phyloP scores from a whole-genome alignment of 2,888 invertebrate species.

The Pachydiplax longipennis region DNA sequence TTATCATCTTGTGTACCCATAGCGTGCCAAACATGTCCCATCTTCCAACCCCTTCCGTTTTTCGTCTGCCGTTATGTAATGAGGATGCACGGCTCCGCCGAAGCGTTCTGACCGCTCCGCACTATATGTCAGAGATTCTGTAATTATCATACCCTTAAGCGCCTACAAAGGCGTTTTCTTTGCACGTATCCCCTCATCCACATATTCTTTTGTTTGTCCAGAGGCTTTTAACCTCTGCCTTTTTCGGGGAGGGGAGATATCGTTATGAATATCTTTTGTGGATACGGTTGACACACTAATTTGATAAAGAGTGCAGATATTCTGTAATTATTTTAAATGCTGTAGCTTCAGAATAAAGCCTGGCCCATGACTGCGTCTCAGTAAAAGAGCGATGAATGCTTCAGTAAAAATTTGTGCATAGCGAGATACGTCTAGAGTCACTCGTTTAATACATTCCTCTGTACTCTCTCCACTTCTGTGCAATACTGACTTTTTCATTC shows the following conservation, averaged over 20 bases:
- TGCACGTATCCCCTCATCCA: background rate
- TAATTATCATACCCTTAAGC: slow-evolving; percentile 2
- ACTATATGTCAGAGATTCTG: background rate
- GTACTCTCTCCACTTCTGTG: too few relatives aligned
- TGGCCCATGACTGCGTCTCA: too few relatives aligned
- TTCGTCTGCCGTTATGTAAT: background rate
- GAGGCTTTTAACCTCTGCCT: background rate
- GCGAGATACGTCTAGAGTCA: too few relatives aligned
- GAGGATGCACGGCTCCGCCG: background rate
- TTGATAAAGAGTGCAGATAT: background rate
- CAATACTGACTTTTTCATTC: too few relatives aligned
- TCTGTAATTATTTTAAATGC: too few relatives aligned
- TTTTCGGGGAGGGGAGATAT: background rate
- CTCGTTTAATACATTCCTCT: too few relatives aligned
- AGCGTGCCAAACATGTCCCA: too few relatives aligned
- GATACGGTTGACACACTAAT: background rate
- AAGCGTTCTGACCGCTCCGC: background rate
- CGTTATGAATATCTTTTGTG: background rate
- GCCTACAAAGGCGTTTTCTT: background rate
- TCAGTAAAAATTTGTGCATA: too few relatives aligned
- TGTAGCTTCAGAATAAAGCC: too few relatives aligned
- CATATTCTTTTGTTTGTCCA: background rate
- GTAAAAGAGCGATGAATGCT: too few relatives aligned
- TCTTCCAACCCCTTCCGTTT: background rate
- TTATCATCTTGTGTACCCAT: background rate